phyloP scores from a whole-genome alignment of 1,140 invertebrate genomes.

The Drosophila prosaltans region DNA sequence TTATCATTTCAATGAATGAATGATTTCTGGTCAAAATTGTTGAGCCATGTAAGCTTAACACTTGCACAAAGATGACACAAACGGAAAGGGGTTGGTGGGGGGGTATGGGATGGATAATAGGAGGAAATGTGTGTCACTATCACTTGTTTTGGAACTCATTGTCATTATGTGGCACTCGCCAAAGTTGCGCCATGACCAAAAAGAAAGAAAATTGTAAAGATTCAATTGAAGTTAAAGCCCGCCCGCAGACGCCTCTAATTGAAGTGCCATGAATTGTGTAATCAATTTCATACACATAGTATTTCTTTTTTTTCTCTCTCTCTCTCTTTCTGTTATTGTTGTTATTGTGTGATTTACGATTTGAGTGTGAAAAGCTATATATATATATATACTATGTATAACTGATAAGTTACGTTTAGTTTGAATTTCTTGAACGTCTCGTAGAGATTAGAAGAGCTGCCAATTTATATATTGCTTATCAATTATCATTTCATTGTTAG shows the following conservation, averaged over 20 bases:
- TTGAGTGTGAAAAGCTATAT: conserved; percentile 32
- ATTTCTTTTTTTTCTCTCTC: background rate
- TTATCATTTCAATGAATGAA: conserved; percentile 2
- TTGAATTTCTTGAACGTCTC: conserved; percentile 15
- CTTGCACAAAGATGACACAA: background rate
- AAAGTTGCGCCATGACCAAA: conserved; percentile 9
- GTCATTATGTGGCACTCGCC: conserved; percentile 19
- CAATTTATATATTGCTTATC: conserved; percentile 12
- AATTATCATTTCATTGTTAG: conserved; percentile 3
- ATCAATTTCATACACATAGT: conserved; percentile 41
- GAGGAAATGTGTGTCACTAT: conserved; percentile 20
- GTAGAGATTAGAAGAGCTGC: conserved; percentile 21
- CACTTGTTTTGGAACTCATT: conserved; percentile 10
- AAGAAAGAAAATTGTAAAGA: conserved; percentile 11
- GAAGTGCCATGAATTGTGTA: conserved; percentile 56
- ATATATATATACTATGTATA: conserved; percentile 4
- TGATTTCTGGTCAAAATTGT: conserved; percentile 12
- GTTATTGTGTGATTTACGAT: conserved; percentile 41
- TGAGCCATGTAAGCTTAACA: conserved; percentile 9
- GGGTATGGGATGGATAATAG: background rate
- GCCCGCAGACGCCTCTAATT: conserved; percentile 50
- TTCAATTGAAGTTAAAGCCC: conserved; percentile 28
- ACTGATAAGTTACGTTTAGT: conserved; percentile 49
- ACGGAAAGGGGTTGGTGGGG: background rate
- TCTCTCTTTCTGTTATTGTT: background rate